These are phyloP conservation scores for Cynopterus brachyotis DNA, from an alignment of 2,113 vertebrate genomes.

Conservation along the genomic window DNA sequence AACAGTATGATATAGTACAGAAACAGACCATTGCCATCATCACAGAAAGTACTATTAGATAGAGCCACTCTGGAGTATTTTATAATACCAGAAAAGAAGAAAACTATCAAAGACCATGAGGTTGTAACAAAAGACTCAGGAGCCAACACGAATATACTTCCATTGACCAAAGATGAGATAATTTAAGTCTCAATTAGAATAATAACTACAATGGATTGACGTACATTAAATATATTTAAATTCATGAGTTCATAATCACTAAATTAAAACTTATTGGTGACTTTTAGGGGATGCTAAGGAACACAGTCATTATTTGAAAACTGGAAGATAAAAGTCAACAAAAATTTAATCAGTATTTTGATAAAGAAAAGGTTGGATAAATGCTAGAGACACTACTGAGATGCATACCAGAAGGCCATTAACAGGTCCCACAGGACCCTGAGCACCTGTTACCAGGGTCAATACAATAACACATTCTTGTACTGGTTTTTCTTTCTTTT, in stretches of 20 bases:
- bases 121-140: neutral
- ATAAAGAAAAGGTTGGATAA: neutral
- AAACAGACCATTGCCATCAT: neutral
- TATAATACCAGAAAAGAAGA: neutral
- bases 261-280: neutral
- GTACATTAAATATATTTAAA: neutral
- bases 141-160: neutral
- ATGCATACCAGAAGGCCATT: neutral
- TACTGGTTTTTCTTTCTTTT: neutral
- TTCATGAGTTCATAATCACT: neutral
- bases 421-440: neutral
- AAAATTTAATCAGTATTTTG: neutral
- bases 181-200: neutral
- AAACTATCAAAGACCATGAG: neutral
- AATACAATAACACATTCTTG: neutral
- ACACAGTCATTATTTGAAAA: neutral
- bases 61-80: neutral
- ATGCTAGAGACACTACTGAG: neutral
- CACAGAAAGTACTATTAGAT: neutral
- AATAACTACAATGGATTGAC: neutral
- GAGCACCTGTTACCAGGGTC: neutral
- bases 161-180: neutral
- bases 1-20: neutral
- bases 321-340: conserved; percentile 1
- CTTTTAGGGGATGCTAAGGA: neutral